phyloP scores from a whole-genome alignment of 1,140 invertebrate species.

The Battus philenor region DNA sequence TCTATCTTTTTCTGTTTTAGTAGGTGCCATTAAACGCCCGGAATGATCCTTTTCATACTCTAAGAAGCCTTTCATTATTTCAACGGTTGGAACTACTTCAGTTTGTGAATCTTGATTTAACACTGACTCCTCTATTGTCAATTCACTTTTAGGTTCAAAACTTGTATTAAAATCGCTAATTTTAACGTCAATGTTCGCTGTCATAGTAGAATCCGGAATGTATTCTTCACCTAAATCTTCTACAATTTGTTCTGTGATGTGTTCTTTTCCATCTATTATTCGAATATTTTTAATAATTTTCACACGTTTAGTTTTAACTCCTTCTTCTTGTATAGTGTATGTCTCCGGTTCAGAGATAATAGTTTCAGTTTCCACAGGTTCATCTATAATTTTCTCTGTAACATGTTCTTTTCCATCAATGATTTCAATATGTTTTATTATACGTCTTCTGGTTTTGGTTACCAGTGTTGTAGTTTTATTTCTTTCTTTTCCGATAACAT shows the following conservation, averaged over 20 bases:
- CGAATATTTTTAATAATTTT: conserved; percentile 82
- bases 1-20: not conserved
- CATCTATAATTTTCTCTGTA: conserved; percentile 84
- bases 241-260: conserved; percentile 81
- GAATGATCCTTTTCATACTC: conserved; percentile 6
- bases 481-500: conserved; percentile 72
- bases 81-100: not conserved
- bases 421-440: conserved; percentile 84
- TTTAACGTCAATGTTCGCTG: conserved; percentile 25
- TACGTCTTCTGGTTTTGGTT: conserved; percentile 78
- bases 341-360: conserved; percentile 9
- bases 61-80: conserved; percentile 9
- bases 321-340: conserved; percentile 38
- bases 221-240: conserved; percentile 80
- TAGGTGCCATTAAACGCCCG: too few relatives aligned
- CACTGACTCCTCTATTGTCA: too few relatives aligned
- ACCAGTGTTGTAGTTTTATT: conserved; percentile 78
- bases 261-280: conserved; percentile 86
- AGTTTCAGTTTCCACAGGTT: conserved; percentile 79
- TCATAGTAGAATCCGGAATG: conserved; percentile 25
- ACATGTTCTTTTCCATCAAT: conserved; percentile 87
- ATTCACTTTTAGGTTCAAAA: not conserved
- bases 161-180: conserved; percentile 1
- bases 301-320: conserved; percentile 77
- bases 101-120: too few relatives aligned